Conservation (phyloP, 2,797 vertebrate genomes). For the Picus viridis region DNA sequence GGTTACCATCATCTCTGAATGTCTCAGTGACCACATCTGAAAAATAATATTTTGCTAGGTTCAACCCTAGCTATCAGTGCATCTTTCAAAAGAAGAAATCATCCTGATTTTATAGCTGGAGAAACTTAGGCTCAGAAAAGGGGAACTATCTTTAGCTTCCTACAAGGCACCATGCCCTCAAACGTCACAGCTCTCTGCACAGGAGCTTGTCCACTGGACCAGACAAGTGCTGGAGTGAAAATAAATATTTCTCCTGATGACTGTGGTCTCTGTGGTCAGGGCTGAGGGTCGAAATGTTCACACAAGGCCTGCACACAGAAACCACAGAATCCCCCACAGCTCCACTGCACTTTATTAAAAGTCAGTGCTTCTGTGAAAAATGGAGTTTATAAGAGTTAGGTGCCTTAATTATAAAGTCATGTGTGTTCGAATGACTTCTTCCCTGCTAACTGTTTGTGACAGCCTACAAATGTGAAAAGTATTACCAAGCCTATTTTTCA, state of each 20-base stretch:
- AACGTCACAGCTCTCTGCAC: neutral
- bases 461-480: constrained; percentile 78
- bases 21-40: neutral
- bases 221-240: constrained; percentile 54
- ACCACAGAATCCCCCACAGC: constrained; percentile 71
- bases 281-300: constrained; percentile 61
- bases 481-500: constrained; percentile 76
- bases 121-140: constrained; percentile 4
- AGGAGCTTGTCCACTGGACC: neutral
- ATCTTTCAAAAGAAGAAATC: neutral
- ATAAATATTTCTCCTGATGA: constrained; percentile 69
- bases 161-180: neutral
- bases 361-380: constrained; percentile 71
- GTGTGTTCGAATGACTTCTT: constrained; percentile 61
- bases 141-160: neutral
- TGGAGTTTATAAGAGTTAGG: constrained; percentile 58
- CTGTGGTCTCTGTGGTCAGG: constrained; percentile 71
- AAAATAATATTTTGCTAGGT: neutral
- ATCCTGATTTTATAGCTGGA: neutral
- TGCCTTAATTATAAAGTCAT: constrained; percentile 71
- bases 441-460: constrained; percentile 60
- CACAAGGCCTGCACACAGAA: constrained; percentile 58
- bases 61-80: neutral
- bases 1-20: neutral
- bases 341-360: constrained; percentile 68